phyloP scores from a whole-genome alignment of 2,797 vertebrate genomes.

The Tauraco hartlaubi region DNA sequence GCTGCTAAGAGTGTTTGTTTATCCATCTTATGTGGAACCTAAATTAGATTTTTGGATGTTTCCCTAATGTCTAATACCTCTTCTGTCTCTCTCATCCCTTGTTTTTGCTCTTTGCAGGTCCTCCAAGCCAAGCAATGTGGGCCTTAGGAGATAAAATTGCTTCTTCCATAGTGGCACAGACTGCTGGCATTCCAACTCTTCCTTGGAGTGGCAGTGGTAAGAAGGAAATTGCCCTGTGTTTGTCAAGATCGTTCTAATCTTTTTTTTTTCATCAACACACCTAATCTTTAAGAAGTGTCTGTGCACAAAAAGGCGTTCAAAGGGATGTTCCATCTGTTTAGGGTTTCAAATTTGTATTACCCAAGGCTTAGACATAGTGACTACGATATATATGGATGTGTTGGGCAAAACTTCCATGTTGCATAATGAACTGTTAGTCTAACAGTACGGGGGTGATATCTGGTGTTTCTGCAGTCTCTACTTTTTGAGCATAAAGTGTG shows the following conservation, averaged over 20 bases:
- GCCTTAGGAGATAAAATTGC: conserved; percentile 98
- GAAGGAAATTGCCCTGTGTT: neutral
- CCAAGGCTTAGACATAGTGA: neutral
- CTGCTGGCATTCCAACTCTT: conserved; percentile 96
- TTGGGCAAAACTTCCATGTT: neutral
- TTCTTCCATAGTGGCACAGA: conserved; percentile 97
- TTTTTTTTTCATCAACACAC: neutral
- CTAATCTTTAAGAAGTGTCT: neutral
- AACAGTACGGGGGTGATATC: neutral
- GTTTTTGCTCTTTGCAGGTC: conserved; percentile 82
- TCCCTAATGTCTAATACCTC: neutral
- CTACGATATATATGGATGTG: neutral
- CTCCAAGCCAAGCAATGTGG: conserved; percentile 99
- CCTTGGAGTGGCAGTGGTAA: conserved; percentile 96
- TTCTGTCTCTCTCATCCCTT: neutral
- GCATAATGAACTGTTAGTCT: conserved; percentile 22
- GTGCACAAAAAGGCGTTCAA: neutral
- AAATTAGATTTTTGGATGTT: neutral
- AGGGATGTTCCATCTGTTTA: neutral
- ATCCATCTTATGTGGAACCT: neutral
- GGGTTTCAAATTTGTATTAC: neutral
- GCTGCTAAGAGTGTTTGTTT: neutral
- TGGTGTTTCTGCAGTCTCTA: neutral
- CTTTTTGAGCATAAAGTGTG: neutral
- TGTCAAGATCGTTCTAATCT: neutral